These are phyloP conservation scores for Musca domestica DNA, from an alignment of 1,140 invertebrate species.

Conservation along the genomic window DNA sequence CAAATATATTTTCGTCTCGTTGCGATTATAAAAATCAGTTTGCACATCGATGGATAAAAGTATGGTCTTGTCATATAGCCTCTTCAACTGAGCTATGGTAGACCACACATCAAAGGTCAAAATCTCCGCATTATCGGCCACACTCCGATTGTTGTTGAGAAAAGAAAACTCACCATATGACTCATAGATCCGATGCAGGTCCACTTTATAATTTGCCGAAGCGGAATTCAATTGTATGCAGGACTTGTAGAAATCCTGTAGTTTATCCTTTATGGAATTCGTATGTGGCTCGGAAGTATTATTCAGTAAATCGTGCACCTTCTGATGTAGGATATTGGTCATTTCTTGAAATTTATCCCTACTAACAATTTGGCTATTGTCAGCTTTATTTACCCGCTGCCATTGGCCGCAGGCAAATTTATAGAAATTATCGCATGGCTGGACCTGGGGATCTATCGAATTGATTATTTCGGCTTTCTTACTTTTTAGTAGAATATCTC, in stretches of 20 bases:
- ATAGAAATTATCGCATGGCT: slow-evolving; percentile 66
- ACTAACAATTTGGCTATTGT: slow-evolving; percentile 29
- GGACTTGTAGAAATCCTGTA: slow-evolving; percentile 38
- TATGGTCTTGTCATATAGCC: slow-evolving; percentile 35
- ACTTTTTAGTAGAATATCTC: slow-evolving; percentile 32
- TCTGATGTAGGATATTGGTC: slow-evolving; percentile 34
- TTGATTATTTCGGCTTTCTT: slow-evolving; percentile 41
- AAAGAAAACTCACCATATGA: slow-evolving; percentile 36
- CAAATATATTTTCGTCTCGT: slow-evolving; percentile 34
- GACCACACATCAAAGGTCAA: slow-evolving; percentile 39
- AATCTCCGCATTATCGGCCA: neutral
- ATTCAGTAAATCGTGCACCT: slow-evolving; percentile 28
- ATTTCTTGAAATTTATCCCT: slow-evolving; percentile 39
- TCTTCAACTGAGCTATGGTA: slow-evolving; percentile 34
- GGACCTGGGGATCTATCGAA: slow-evolving; percentile 54
- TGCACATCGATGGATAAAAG: slow-evolving; percentile 36
- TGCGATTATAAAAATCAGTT: slow-evolving; percentile 34
- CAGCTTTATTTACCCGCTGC: slow-evolving; percentile 52
- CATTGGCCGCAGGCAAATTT: slow-evolving; percentile 67
- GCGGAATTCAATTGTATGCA: slow-evolving; percentile 29
- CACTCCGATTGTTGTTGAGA: slow-evolving; percentile 42
- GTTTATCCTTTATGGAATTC: slow-evolving; percentile 32
- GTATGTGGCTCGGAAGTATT: slow-evolving; percentile 25
- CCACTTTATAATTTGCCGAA: slow-evolving; percentile 33
- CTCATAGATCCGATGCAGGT: slow-evolving; percentile 30